Conservation (phyloP, 2,113 vertebrate species). For the Ammodytes dubius region DNA sequence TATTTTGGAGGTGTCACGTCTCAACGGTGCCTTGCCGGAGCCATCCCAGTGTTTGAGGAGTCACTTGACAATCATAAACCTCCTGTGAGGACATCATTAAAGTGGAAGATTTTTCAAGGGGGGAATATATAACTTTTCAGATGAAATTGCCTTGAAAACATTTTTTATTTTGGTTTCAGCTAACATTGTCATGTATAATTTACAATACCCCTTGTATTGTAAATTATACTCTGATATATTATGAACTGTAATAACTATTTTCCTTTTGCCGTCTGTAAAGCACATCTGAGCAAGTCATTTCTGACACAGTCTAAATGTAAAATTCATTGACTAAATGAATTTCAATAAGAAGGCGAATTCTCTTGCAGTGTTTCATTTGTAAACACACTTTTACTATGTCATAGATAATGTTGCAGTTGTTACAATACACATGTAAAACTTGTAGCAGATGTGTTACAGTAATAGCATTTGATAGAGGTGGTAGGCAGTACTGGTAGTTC, state of each 20-base stretch:
- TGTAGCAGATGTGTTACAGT: background rate
- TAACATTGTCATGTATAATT: slow-evolving; percentile 10
- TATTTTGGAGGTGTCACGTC: slow-evolving; percentile 29
- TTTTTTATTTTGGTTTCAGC: slow-evolving; percentile 24
- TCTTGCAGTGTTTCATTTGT: background rate
- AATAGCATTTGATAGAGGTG: background rate
- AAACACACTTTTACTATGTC: background rate
- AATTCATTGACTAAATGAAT: background rate
- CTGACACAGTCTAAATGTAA: background rate
- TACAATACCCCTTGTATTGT: background rate
- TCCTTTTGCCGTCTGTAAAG: background rate
- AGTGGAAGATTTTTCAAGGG: slow-evolving; percentile 28
- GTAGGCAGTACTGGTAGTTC: background rate
- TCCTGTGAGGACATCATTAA: slow-evolving; percentile 25
- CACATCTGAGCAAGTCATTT: background rate
- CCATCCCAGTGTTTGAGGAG: slow-evolving; percentile 13
- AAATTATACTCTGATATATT: slow-evolving; percentile 3
- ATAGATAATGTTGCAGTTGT: background rate
- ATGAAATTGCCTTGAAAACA: slow-evolving; percentile 14
- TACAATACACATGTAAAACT: background rate
- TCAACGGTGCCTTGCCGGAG: slow-evolving; percentile 24
- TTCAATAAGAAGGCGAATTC: background rate
- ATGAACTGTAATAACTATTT: slow-evolving; percentile 20
- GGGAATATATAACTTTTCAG: slow-evolving; percentile 28
- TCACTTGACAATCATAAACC: slow-evolving; percentile 32